Percentiles rank a stretch among this genome's conserved stretches.
These are phyloP conservation scores for Tursiops truncatus DNA, from an alignment of 2,113 vertebrate genomes.

Conservation along the genomic window DNA sequence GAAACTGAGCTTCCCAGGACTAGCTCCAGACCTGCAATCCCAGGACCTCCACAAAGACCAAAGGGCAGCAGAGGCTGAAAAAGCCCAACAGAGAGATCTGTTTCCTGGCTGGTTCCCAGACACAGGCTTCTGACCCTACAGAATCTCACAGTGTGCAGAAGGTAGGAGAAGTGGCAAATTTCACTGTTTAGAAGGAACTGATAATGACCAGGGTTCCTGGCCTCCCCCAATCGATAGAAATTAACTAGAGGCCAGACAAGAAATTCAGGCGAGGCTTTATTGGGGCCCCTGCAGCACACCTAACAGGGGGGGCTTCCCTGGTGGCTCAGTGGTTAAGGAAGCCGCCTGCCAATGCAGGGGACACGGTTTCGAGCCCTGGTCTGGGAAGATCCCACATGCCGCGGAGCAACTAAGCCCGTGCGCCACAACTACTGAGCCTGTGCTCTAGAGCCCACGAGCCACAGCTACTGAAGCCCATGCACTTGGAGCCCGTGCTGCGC, in stretches of 20 bases:
- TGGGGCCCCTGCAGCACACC: not conserved
- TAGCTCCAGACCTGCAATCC: slow-evolving; percentile 8
- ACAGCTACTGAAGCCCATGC: too few species aligned
- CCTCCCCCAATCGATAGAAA: not conserved
- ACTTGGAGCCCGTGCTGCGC: too few species aligned
- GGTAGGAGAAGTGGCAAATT: too few species aligned
- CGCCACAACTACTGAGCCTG: too few species aligned
- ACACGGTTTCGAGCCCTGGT: not conserved
- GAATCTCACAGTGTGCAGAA: not conserved
- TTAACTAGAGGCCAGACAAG: not conserved
- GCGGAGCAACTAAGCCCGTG: too few species aligned
- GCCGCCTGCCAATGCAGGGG: not conserved
- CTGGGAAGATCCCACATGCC: too few species aligned
- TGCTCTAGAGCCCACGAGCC: too few species aligned
- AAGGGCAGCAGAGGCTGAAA: not conserved
- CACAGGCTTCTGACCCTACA: not conserved
- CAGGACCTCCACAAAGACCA: not conserved
- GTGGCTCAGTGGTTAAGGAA: not conserved
- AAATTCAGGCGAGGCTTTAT: not conserved
- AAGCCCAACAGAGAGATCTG: not conserved
- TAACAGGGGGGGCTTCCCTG: not conserved
- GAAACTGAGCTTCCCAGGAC: slow-evolving; percentile 22
- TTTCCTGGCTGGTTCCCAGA: not conserved
- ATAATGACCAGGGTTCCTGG: not conserved
- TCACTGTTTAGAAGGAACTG: not conserved